A percentile compares a stretch with the other conserved stretches of the same genome.
These are phyloP conservation scores for Leuciscus idus DNA, from an alignment of 2,113 vertebrate genomes.

Conservation along the genomic window DNA sequence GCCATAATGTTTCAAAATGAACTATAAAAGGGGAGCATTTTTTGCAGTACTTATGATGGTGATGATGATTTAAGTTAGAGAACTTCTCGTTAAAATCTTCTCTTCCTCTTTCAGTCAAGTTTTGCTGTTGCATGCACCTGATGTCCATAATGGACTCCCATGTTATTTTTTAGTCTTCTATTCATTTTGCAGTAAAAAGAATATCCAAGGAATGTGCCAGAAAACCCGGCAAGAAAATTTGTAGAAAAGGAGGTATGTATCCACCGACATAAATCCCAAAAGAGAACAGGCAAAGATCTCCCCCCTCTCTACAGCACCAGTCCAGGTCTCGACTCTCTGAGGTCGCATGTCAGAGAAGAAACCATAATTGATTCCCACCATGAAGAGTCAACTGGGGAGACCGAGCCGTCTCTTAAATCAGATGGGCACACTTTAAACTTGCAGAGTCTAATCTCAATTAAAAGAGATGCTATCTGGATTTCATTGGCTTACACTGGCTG, in stretches of 20 bases:
- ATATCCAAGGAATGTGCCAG: conserved; percentile 99
- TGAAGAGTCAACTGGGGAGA: conserved; percentile 60
- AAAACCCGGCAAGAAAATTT: conserved; percentile 99
- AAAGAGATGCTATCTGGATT: conserved; percentile 69
- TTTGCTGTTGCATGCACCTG: conserved; percentile 92
- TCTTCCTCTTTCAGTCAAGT: conserved; percentile 41
- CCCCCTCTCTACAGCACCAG: background rate
- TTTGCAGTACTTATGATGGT: conserved; percentile 64
- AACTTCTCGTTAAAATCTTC: conserved; percentile 61
- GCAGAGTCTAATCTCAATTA: conserved; percentile 73
- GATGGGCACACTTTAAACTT: conserved; percentile 67
- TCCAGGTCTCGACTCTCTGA: conserved; percentile 44
- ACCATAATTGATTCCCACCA: conserved; percentile 61
- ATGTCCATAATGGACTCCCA: conserved; percentile 92
- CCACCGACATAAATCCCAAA: conserved; percentile 67
- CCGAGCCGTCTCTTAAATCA: conserved; percentile 60
- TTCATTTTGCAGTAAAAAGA: conserved; percentile 99
- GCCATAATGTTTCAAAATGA: conserved; percentile 78
- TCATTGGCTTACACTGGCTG: conserved; percentile 65
- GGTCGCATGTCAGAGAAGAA: conserved; percentile 66
- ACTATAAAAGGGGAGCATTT: conserved; percentile 72
- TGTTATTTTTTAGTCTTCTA: conserved; percentile 99
- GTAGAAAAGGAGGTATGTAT: conserved; percentile 99
- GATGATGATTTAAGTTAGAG: conserved; percentile 57
- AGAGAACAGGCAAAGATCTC: conserved; percentile 61